Conservation (phyloP, 64 coral and sea anemone species). For the Actinia equina region DNA sequence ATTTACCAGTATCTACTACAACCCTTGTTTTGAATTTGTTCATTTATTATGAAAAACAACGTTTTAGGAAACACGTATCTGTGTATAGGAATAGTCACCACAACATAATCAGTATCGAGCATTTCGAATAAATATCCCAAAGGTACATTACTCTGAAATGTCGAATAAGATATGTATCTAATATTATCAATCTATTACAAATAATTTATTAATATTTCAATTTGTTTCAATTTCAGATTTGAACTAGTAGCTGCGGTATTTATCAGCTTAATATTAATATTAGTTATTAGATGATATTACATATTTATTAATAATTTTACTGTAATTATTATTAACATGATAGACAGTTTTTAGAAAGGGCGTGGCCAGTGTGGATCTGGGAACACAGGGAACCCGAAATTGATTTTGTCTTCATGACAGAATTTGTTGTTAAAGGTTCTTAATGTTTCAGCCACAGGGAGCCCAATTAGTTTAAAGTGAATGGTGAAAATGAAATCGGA, state of each 20-base stretch:
- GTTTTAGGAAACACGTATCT: slow-evolving; percentile 66
- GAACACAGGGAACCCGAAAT: no score
- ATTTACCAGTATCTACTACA: no score
- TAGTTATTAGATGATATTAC: slow-evolving; percentile 1
- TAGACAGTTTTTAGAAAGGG: not conserved
- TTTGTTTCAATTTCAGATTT: not conserved
- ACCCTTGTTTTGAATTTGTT: no score
- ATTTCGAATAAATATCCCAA: no score
- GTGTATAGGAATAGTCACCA: no score
- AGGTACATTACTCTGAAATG: not conserved
- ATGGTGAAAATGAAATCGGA: no score
- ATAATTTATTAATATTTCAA: not conserved
- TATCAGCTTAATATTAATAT: not conserved
- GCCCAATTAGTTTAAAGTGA: no score
- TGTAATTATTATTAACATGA: not conserved
- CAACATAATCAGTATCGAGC: no score
- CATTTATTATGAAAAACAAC: no score
- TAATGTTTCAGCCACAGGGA: not conserved
- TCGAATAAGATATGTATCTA: no score
- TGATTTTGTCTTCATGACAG: not conserved
- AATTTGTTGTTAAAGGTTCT: not conserved
- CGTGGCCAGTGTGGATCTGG: not conserved
- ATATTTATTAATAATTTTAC: not conserved
- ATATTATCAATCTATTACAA: not conserved
- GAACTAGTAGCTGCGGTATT: not conserved